A percentile compares a stretch with the other conserved stretches of the same genome.
phyloP scores from a whole-genome alignment of 2,888 invertebrate species.

The Luperina nickerlii region DNA sequence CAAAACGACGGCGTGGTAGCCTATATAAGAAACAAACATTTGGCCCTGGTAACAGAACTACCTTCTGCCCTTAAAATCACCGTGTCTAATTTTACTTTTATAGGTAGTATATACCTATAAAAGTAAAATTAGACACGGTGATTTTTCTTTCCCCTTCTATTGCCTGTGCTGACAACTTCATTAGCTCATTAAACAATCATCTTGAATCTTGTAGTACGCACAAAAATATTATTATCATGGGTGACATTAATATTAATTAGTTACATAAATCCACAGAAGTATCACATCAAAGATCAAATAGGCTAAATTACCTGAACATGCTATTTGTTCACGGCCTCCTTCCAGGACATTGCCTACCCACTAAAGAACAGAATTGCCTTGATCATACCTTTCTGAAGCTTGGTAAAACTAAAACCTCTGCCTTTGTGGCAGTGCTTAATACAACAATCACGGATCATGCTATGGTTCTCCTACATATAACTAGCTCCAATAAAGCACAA shows the following conservation, averaged over 20 bases:
- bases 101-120: neutral
- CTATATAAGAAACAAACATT: constrained; percentile 1
- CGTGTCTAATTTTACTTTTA: neutral
- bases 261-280: constrained; percentile 10
- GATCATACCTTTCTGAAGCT: neutral
- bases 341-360: constrained; percentile 7
- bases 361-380: constrained; percentile 2
- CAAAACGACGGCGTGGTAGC: constrained; percentile 43
- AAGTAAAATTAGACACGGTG: too few species aligned
- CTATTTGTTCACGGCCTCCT: constrained; percentile 2
- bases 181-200: constrained; percentile 12
- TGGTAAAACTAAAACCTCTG: neutral
- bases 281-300: constrained; percentile 16
- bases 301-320: constrained; percentile 18
- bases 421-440: too few species aligned
- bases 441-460: too few species aligned
- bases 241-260: constrained; percentile 33
- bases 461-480: too few species aligned
- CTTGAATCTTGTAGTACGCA: constrained; percentile 10
- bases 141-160: neutral
- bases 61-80: too few species aligned
- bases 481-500: neutral
- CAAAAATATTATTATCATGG: constrained; percentile 22
- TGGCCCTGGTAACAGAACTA: neutral
- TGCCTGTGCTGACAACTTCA: constrained; percentile 14